A percentile compares a stretch with the other conserved stretches of the same genome.
Evolutionary conservation across 2,113 vertebrate genomes (phyloP).

Genomic region (Sialia sialis): DNA sequence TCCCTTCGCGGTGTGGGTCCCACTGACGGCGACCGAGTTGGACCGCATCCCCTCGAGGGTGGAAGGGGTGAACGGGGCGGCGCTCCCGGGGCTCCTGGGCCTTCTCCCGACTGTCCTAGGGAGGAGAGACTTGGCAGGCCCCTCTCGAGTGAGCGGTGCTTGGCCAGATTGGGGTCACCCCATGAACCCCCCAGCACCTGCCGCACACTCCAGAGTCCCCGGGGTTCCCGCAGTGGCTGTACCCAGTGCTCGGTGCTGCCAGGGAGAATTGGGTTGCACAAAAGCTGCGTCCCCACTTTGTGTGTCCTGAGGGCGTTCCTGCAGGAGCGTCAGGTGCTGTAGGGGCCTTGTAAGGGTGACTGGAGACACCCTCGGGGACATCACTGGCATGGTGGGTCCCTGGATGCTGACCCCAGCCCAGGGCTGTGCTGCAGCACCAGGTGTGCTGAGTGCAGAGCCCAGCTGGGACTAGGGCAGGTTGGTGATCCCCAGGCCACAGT

Average conservation of each 20-base stretch:
- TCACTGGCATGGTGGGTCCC: not conserved
- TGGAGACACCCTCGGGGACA: not conserved
- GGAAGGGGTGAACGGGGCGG: not conserved
- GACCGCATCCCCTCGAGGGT: not conserved
- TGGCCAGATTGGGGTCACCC: not conserved
- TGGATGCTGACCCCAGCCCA: not conserved
- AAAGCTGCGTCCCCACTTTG: not conserved
- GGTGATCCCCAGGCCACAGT: not conserved
- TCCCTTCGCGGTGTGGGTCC: too few relatives aligned
- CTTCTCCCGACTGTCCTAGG: not conserved
- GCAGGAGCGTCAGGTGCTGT: not conserved
- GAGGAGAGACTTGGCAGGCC: not conserved
- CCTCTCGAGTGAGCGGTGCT: accelerated
- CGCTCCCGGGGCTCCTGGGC: too few relatives aligned
- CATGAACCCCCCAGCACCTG: accelerated
- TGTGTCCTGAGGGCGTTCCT: not conserved
- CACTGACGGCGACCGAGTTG: not conserved
- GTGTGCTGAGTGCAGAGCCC: not conserved
- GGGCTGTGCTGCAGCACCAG: not conserved
- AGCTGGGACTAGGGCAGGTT: not conserved
- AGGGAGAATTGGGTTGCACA: not conserved
- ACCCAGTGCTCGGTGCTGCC: not conserved
- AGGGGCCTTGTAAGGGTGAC: not conserved
- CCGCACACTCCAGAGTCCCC: not conserved
- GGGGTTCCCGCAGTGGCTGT: not conserved